phyloP scores from a whole-genome alignment of 2,797 vertebrate genomes.

The Acrocephalus scirpaceus region DNA sequence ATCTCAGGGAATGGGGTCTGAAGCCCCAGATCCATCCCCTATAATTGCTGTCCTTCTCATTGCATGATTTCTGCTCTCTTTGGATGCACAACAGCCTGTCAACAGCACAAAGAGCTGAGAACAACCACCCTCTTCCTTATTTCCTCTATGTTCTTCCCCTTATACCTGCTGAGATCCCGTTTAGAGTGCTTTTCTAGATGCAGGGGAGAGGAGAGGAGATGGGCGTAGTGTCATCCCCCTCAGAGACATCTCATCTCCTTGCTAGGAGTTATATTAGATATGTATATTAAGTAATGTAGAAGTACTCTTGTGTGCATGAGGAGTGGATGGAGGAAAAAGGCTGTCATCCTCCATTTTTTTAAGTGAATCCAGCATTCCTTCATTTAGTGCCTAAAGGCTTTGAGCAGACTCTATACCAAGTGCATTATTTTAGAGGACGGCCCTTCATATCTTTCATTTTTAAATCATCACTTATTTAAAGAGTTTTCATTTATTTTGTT shows the following conservation, averaged over 20 bases:
- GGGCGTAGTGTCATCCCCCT: background rate
- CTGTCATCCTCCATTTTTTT: background rate
- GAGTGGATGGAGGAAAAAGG: background rate
- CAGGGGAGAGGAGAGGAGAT: background rate
- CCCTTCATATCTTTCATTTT: background rate
- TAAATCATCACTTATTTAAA: background rate
- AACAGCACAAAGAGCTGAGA: background rate
- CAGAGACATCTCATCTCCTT: background rate
- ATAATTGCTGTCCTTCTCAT: background rate
- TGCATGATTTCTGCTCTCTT: background rate
- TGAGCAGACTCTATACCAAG: background rate
- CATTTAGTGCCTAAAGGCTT: background rate
- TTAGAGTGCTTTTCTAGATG: background rate
- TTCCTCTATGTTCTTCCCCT: background rate
- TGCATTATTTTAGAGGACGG: background rate
- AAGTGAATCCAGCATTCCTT: background rate
- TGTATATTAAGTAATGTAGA: background rate
- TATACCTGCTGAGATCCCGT: accelerated
- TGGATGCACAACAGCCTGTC: background rate
- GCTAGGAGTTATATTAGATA: background rate
- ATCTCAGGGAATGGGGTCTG: background rate
- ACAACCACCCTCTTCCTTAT: background rate
- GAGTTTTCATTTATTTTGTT: background rate
- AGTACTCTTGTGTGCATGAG: background rate
- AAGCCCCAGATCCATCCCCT: background rate